A percentile compares a stretch with the other conserved stretches of the same genome.
These are phyloP conservation scores for Nesogale talazaci DNA, from an alignment of 2,113 vertebrate species.

Conservation along the genomic window DNA sequence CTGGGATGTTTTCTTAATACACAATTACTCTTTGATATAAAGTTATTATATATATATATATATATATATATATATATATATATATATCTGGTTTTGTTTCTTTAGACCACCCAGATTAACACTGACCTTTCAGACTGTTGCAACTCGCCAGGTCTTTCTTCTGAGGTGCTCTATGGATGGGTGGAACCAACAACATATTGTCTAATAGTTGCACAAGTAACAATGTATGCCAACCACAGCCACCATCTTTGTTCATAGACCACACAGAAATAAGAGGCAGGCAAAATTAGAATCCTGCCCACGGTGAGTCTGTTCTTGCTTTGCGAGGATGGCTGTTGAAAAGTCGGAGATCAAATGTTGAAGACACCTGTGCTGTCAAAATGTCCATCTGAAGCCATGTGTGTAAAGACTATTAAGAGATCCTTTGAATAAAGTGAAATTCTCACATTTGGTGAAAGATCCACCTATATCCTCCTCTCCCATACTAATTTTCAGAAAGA, in stretches of 20 bases:
- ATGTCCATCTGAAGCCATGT: slow-evolving; percentile 48
- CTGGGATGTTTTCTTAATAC: no score
- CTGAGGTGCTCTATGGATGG: not conserved
- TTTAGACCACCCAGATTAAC: not conserved
- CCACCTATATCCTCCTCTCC: slow-evolving; percentile 79
- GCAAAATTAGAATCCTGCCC: no score
- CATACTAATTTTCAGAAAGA: slow-evolving; percentile 83
- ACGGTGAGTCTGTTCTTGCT: not conserved
- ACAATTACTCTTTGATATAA: no score
- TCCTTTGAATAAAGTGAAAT: slow-evolving; percentile 77
- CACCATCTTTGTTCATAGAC: not conserved
- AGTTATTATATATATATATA: no score
- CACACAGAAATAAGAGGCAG: no score
- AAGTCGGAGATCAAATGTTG: not conserved
- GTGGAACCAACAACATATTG: not conserved
- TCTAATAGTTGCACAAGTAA: not conserved
- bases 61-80: no score
- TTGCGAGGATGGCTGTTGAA: not conserved
- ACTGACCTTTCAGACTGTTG: not conserved
- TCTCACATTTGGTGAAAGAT: slow-evolving; percentile 83
- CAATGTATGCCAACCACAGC: not conserved
- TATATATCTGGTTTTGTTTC: no score
- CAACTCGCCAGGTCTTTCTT: not conserved
- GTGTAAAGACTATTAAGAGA: slow-evolving; percentile 72
- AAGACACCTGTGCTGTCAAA: not conserved